A percentile compares a stretch with the other conserved stretches of the same genome.
These are phyloP conservation scores for Torymus tubicola DNA, from an alignment of 2,888 invertebrate genomes.

Conservation along the genomic window DNA sequence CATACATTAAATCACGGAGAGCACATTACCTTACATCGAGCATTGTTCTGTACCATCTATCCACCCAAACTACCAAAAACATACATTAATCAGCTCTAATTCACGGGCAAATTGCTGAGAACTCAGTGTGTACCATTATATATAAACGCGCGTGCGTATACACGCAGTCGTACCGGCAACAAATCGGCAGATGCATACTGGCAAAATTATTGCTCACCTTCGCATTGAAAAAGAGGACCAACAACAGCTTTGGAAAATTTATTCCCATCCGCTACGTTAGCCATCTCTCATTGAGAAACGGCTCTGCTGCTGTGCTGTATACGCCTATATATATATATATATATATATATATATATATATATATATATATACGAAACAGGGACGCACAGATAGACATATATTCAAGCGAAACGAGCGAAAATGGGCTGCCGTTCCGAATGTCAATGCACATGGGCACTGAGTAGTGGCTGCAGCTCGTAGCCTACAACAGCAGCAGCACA, in stretches of 20 bases:
- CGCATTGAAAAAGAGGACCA: slow-evolving; percentile 4
- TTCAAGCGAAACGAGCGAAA: slow-evolving; percentile 24
- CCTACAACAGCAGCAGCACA: no score
- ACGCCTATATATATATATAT: no score
- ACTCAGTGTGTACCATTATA: no score
- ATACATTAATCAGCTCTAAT: slow-evolving; percentile 32
- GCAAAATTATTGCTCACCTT: slow-evolving; percentile 5
- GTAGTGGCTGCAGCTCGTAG: not conserved
- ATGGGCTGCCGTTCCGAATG: slow-evolving; percentile 27
- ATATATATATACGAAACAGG: no score
- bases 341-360: no score
- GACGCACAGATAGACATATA: not conserved
- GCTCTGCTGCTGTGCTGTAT: not conserved
- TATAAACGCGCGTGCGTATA: no score
- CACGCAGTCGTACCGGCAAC: not conserved
- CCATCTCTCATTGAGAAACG: slow-evolving; percentile 20
- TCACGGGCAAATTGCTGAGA: not conserved
- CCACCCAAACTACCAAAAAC: not conserved
- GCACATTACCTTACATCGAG: no score
- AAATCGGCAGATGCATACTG: slow-evolving; percentile 23
- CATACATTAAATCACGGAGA: no score
- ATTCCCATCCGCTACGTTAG: slow-evolving; percentile 24
- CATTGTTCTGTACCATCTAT: no score
- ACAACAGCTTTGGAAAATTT: slow-evolving; percentile 4
- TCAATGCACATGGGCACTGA: slow-evolving; percentile 1